A percentile compares a stretch with the other conserved stretches of the same genome.
These are phyloP conservation scores for Ochropleura leucogaster DNA, from an alignment of 2,888 invertebrate species.

Conservation along the genomic window DNA sequence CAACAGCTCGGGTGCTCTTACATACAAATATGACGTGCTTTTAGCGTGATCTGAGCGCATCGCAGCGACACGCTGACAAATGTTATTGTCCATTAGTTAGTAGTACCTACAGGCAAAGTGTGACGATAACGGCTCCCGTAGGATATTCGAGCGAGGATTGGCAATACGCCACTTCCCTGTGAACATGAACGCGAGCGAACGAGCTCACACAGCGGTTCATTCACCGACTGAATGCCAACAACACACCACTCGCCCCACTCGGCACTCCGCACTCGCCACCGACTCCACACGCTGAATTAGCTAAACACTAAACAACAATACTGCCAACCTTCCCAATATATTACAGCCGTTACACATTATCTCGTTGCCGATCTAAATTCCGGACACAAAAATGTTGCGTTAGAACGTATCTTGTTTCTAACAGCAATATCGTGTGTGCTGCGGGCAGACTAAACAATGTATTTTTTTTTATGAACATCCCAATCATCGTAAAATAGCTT, in stretches of 20 bases:
- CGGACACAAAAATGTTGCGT: constrained; percentile 53
- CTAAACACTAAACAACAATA: constrained; percentile 67
- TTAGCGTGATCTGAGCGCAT: constrained; percentile 41
- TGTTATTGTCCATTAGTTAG: constrained; percentile 73
- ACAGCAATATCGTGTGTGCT: constrained; percentile 59
- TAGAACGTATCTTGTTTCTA: constrained; percentile 56
- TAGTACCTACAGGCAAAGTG: constrained; percentile 71
- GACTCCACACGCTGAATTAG: constrained; percentile 67
- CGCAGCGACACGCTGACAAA: constrained; percentile 63
- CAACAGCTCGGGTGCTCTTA: constrained; percentile 23
- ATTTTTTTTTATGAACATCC: constrained; percentile 61
- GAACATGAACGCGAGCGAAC: constrained; percentile 57
- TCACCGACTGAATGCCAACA: constrained; percentile 68
- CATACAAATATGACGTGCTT: constrained; percentile 51
- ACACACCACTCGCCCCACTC: constrained; percentile 56
- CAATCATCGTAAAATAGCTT: constrained; percentile 65
- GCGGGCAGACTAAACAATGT: constrained; percentile 64
- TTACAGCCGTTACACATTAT: constrained; percentile 67
- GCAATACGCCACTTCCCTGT: constrained; percentile 81
- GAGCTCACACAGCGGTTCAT: constrained; percentile 71
- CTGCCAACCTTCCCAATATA: constrained; percentile 69
- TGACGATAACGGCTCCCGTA: constrained; percentile 74
- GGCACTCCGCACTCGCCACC: constrained; percentile 29
- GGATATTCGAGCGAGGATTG: constrained; percentile 76
- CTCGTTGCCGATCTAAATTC: constrained; percentile 62